A percentile compares a stretch with the other conserved stretches of the same genome.
phyloP scores from a whole-genome alignment of 2,888 invertebrate species.

The Synergus umbraculus region DNA sequence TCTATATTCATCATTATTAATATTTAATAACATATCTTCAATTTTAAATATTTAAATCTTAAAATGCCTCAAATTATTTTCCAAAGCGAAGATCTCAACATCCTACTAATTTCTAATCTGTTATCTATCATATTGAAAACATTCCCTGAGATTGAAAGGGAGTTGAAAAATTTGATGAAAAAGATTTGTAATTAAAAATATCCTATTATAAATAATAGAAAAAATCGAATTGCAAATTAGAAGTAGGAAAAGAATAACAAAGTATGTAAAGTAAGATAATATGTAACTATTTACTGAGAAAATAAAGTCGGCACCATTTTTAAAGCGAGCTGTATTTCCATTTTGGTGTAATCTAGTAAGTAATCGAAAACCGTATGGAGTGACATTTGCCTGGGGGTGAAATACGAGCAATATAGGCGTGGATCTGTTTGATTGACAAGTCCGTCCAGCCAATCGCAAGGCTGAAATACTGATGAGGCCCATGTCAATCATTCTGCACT shows the following conservation, averaged over 20 bases:
- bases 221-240: too few relatives aligned
- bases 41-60: neutral
- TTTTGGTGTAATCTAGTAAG: conserved; percentile 10
- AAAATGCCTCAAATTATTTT: neutral
- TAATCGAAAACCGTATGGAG: conserved; percentile 31
- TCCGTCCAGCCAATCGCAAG: conserved; percentile 88
- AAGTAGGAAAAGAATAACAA: neutral
- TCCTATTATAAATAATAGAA: too few relatives aligned
- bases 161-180: too few relatives aligned
- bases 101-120: too few relatives aligned
- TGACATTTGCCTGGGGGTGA: conserved; percentile 47
- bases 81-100: too few relatives aligned
- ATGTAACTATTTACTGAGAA: neutral
- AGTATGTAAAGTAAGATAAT: neutral
- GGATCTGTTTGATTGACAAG: conserved; percentile 87
- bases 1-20: neutral
- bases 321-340: neutral
- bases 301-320: neutral
- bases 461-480: conserved; percentile 86
- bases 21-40: neutral
- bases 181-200: too few relatives aligned
- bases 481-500: conserved; percentile 85
- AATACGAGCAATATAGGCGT: conserved; percentile 77
- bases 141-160: too few relatives aligned
- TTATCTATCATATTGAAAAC: too few relatives aligned